These are phyloP conservation scores for Xiphorhynchus erythropygius DNA, from an alignment of 2,797 vertebrate genomes.

Conservation along the genomic window DNA sequence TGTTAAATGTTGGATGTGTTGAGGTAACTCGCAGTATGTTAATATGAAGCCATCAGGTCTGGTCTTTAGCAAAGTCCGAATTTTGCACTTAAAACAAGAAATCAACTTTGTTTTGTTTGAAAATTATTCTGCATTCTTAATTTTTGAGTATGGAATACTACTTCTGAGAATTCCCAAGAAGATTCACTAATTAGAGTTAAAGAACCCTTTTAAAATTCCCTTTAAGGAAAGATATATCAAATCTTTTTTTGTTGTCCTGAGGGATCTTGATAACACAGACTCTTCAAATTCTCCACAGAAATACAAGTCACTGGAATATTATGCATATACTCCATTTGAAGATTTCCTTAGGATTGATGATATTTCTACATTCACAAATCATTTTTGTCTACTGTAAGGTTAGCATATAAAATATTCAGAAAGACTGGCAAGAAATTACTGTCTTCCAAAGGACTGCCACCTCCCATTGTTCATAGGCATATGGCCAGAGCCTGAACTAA, in stretches of 20 bases:
- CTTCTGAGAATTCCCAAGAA: constrained; percentile 47
- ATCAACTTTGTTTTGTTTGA: background rate
- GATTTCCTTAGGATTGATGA: constrained; percentile 19
- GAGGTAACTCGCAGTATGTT: background rate
- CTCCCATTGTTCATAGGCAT: background rate
- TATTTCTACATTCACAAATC: constrained; percentile 12
- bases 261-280: constrained; percentile 56
- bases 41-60: background rate
- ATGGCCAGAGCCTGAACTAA: background rate
- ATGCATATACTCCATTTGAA: constrained; percentile 16
- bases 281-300: constrained; percentile 35
- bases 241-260: constrained; percentile 26
- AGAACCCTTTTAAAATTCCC: constrained; percentile 57
- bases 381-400: background rate
- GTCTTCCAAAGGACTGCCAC: background rate
- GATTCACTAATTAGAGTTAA: constrained; percentile 47
- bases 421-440: background rate
- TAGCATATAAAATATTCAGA: constrained; percentile 26
- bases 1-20: background rate
- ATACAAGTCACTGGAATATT: constrained; percentile 39
- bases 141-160: background rate
- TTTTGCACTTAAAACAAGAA: background rate
- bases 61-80: background rate
- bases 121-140: background rate
- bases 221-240: constrained; percentile 43